Conservation (phyloP, 23 tunicate genomes). For the Ciona savignyi region DNA sequence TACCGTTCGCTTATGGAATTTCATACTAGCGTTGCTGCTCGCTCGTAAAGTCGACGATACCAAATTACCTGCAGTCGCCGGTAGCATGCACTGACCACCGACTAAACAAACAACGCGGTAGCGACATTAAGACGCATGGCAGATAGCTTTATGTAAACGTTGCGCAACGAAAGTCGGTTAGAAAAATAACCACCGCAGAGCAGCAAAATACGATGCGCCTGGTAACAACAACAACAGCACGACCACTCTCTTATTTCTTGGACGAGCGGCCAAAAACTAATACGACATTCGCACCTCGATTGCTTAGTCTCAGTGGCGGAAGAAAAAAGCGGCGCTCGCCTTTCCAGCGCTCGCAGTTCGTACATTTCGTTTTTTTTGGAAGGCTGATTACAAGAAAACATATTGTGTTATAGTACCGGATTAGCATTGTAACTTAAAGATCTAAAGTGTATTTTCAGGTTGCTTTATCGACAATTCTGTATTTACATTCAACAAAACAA, state of each 20-base stretch:
- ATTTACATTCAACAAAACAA: too few species aligned
- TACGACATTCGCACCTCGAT: not conserved
- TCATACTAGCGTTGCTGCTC: not conserved
- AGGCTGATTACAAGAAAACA: not conserved
- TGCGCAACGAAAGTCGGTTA: not conserved
- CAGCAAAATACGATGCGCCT: not conserved
- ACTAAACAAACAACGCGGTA: not conserved
- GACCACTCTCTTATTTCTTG: not conserved
- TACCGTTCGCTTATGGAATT: not conserved
- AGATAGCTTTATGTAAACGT: not conserved
- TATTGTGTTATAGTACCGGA: too few species aligned
- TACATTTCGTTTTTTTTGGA: not conserved
- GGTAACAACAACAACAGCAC: not conserved
- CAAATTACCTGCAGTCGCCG: not conserved
- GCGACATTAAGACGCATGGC: conserved; percentile 1
- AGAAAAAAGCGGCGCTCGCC: not conserved
- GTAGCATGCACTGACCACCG: not conserved
- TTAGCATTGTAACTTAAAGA: too few species aligned
- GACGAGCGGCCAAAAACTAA: not conserved
- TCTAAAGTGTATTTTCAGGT: too few species aligned
- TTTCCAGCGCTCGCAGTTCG: not conserved
- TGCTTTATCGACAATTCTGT: too few species aligned
- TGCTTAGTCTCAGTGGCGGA: not conserved
- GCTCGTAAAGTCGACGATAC: not conserved
- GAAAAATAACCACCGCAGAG: not conserved